Conservation (phyloP, 2,888 invertebrate species). For the Stenotaenia linearis region DNA sequence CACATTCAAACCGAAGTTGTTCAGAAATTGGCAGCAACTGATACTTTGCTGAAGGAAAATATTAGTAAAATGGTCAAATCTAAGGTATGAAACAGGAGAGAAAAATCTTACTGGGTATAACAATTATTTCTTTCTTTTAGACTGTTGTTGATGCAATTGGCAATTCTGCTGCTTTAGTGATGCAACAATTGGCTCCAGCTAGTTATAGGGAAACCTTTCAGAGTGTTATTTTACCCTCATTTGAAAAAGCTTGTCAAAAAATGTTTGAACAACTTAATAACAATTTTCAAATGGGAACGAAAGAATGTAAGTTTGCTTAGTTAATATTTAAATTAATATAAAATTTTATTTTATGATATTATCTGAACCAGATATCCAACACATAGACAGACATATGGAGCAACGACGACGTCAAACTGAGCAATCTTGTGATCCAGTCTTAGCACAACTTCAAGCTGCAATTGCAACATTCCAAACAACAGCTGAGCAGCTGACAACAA, state of each 20-base stretch:
- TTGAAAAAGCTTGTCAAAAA: slow-evolving; percentile 77
- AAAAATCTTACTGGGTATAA: not conserved
- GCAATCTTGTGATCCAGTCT: slow-evolving; percentile 13
- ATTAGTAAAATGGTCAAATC: slow-evolving; percentile 71
- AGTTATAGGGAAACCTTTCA: slow-evolving; percentile 72
- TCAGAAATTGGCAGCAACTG: slow-evolving; percentile 65
- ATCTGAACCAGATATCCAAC: slow-evolving; percentile 11
- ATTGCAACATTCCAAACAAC: not conserved
- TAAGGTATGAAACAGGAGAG: slow-evolving; percentile 54
- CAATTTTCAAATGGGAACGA: slow-evolving; percentile 78
- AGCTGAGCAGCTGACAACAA: not conserved
- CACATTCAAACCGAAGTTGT: slow-evolving; percentile 69
- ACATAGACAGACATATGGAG: slow-evolving; percentile 34
- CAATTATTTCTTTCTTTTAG: slow-evolving; percentile 49
- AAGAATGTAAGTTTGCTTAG: slow-evolving; percentile 67
- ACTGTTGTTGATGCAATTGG: slow-evolving; percentile 69
- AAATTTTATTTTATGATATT: not conserved
- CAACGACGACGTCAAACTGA: slow-evolving; percentile 31
- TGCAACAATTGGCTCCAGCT: slow-evolving; percentile 67
- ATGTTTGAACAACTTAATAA: slow-evolving; percentile 87
- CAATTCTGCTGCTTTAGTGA: slow-evolving; percentile 60
- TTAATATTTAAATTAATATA: not conserved
- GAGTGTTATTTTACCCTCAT: slow-evolving; percentile 70
- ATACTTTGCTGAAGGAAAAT: slow-evolving; percentile 69
- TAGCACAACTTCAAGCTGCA: slow-evolving; percentile 30